A percentile compares a stretch with the other conserved stretches of the same genome.
Evolutionary conservation across 1,140 invertebrate species (phyloP).

Genomic region (Drosophila neocordata): DNA sequence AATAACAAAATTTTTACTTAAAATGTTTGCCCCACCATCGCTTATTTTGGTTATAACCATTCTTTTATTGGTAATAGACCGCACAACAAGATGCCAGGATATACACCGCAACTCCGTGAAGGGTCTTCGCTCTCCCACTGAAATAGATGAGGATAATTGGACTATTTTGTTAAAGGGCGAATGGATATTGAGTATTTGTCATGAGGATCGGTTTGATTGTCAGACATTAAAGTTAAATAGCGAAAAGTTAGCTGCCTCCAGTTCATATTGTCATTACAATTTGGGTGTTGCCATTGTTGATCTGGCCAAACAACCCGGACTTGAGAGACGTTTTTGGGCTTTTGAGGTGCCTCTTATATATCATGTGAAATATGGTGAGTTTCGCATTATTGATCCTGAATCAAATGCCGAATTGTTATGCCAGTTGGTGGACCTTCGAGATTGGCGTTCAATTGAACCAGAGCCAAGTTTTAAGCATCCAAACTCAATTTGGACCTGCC

Average conservation of each 20-base stretch:
- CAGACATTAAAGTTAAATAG: not conserved
- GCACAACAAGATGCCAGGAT: not conserved
- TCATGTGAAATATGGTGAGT: not conserved
- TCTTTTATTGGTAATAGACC: not conserved
- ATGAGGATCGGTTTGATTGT: not conserved
- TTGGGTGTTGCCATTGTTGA: not conserved
- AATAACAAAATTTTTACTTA: too few relatives aligned
- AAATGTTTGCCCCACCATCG: too few relatives aligned
- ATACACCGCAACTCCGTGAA: not conserved
- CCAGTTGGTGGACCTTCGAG: not conserved
- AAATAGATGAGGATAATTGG: not conserved
- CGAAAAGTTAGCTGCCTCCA: not conserved
- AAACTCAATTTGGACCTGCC: not conserved
- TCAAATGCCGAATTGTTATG: not conserved
- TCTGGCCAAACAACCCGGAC: not conserved
- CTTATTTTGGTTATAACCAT: too few relatives aligned
- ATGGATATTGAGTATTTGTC: not conserved
- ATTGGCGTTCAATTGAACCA: not conserved
- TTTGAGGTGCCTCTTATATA: not conserved
- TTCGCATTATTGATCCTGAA: not conserved
- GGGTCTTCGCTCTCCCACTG: not conserved
- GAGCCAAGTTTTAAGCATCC: not conserved
- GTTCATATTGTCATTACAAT: not conserved
- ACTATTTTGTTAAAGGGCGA: not conserved
- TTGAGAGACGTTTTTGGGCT: not conserved